These are phyloP conservation scores for Herminia tarsipennalis DNA, from an alignment of 2,888 invertebrate genomes.

Conservation along the genomic window DNA sequence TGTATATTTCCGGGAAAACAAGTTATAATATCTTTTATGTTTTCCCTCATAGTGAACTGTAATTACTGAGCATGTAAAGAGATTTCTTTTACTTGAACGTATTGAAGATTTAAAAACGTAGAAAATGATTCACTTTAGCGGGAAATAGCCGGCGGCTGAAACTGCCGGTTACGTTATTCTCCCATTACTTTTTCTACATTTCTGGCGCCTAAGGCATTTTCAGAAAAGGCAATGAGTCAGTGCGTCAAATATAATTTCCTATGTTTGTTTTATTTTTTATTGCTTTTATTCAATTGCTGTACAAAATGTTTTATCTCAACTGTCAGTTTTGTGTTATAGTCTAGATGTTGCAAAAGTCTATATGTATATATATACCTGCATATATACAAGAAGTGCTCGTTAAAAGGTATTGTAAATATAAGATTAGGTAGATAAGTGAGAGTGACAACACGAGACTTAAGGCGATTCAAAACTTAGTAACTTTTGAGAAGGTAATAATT, in stretches of 20 bases:
- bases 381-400: no score
- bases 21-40: conserved; percentile 3
- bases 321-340: not conserved
- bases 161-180: conserved; percentile 1
- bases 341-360: not conserved
- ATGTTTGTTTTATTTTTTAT: not conserved
- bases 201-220: conserved; percentile 1
- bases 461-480: no score
- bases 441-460: no score
- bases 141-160: conserved; percentile 3
- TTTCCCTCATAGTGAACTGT: not conserved
- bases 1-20: no score
- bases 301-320: not conserved
- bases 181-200: not conserved
- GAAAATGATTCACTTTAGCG: conserved; percentile 5
- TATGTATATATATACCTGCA: no score
- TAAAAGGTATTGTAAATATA: no score
- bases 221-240: not conserved
- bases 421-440: no score
- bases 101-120: conserved; percentile 2
- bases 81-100: conserved; percentile 2
- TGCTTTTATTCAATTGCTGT: conserved; percentile 5
- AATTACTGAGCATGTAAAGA: not conserved
- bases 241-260: conserved; percentile 7
- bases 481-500: no score